Conservation (phyloP, 2,888 invertebrate genomes). For the Lucinisca nassula region DNA sequence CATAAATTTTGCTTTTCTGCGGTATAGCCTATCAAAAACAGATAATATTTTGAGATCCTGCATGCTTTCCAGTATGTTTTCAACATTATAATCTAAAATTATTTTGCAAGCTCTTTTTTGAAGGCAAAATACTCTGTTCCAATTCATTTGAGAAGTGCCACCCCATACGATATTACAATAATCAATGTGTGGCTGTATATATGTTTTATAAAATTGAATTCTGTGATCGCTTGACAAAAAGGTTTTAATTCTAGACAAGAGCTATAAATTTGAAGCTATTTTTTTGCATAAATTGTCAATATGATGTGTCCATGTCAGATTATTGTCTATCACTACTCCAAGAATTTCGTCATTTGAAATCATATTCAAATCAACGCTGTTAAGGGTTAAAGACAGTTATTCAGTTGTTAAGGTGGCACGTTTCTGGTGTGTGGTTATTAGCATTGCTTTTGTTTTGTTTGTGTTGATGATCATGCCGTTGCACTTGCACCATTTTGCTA, state of each 20-base stretch:
- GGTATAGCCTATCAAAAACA: background rate
- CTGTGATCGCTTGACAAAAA: background rate
- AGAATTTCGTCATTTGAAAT: background rate
- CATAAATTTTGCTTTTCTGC: no score
- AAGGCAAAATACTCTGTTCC: background rate
- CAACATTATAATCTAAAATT: background rate
- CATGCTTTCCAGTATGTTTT: background rate
- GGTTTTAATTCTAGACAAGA: background rate
- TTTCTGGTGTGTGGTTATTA: background rate
- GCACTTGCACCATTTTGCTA: background rate
- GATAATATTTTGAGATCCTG: background rate
- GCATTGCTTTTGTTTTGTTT: no score
- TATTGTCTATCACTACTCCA: background rate
- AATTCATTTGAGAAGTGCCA: background rate
- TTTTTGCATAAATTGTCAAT: background rate
- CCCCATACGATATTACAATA: background rate
- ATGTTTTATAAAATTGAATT: conserved; percentile 1
- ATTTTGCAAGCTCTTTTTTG: background rate
- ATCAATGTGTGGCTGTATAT: background rate
- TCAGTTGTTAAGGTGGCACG: background rate
- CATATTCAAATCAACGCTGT: background rate
- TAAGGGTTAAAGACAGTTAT: background rate
- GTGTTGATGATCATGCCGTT: no score
- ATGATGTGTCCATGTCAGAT: background rate
- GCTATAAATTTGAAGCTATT: background rate